These are phyloP conservation scores for Lymantria monacha DNA, from an alignment of 2,888 invertebrate genomes.

Conservation along the genomic window DNA sequence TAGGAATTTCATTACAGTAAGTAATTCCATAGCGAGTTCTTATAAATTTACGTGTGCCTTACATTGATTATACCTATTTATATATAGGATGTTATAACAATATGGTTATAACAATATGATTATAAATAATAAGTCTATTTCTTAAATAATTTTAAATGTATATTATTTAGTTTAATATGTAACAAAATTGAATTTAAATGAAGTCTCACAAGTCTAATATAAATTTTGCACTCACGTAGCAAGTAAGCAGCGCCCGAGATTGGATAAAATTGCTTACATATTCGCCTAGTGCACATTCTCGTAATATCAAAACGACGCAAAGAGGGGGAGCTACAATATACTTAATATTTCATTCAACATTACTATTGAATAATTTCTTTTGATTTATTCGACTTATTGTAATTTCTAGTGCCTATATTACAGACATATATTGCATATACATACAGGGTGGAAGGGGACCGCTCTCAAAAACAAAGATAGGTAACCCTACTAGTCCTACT, in stretches of 20 bases:
- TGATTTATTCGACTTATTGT: background rate
- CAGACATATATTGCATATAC: no score
- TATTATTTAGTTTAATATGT: background rate
- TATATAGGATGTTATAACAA: no score
- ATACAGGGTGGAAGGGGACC: no score
- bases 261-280: conserved; percentile 1
- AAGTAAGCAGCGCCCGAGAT: background rate
- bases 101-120: no score
- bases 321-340: background rate
- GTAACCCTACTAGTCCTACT: no score
- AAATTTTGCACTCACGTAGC: background rate
- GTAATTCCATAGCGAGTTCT: no score
- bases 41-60: no score
- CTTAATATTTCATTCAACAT: background rate
- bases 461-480: no score
- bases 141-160: background rate
- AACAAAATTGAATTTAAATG: background rate
- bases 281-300: background rate
- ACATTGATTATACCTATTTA: no score
- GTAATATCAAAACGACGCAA: background rate
- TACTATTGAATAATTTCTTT: background rate
- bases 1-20: no score
- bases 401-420: no score
- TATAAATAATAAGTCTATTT: background rate
- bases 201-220: background rate